These are phyloP conservation scores for Salminus brasiliensis DNA, from an alignment of 2,113 vertebrate genomes.

Conservation along the genomic window DNA sequence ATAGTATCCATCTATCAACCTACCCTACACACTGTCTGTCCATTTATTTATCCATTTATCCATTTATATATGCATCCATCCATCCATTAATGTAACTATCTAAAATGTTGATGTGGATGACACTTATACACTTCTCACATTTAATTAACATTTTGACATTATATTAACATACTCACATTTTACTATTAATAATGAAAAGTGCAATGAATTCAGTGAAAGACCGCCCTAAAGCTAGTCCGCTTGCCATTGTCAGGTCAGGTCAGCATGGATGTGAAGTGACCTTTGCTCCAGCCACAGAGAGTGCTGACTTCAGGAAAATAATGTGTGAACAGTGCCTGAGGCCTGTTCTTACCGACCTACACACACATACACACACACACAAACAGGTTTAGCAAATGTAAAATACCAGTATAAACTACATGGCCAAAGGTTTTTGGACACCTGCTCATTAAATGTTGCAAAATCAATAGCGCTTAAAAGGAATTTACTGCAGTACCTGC, in stretches of 20 bases:
- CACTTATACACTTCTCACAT: no score
- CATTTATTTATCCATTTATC: neutral
- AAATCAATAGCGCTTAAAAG: no score
- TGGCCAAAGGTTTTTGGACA: no score
- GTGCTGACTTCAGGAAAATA: neutral
- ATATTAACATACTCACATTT: no score
- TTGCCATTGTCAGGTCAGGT: neutral
- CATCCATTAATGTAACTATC: neutral
- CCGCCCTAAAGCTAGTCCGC: neutral
- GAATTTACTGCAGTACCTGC: no score
- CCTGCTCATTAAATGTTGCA: no score
- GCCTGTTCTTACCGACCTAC: neutral
- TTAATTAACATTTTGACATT: no score
- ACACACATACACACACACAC: neutral
- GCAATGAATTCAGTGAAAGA: neutral
- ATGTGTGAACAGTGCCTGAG: slow-evolving; percentile 1
- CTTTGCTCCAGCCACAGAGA: neutral
- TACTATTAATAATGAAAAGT: no score
- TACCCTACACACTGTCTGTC: no score
- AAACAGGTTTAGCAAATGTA: neutral
- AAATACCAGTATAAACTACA: no score
- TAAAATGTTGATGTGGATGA: neutral
- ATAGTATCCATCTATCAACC: no score
- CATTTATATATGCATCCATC: neutral
- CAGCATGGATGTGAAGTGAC: neutral